Evolutionary conservation across 23 tunicate genomes (phyloP), one percentile per base, ranked within the genome.

Genomic region (Clavelina lepadiformis): DNA sequence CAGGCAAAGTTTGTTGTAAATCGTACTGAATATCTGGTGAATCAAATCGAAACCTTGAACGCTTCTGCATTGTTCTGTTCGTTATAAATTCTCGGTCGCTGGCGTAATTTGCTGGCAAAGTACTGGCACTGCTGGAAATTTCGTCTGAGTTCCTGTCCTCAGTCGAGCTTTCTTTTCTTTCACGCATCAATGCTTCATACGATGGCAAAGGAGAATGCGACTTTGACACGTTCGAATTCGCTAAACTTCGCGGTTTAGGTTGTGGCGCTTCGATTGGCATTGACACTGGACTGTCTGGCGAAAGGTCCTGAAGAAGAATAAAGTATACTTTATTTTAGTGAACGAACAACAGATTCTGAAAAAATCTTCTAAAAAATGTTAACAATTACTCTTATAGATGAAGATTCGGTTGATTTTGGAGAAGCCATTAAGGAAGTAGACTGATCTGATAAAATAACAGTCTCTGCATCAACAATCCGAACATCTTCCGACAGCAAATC

Each of bases 401-500:
- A 41, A 15, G 59, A 15, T 6, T 36, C 8, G 19, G 35, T 25
- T 58, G 65, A 58, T 25, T 13, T 26, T 24, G 65, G 29, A 4
- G 65, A 58, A 3, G 8, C 35, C 3, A 58, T 58, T 58, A 36
- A 56, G 23, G 49, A 34, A 35, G 21, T 58, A 8, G 65, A 38
- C 4, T 27, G 41, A 5, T 60, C 78, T 31, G 38, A 57, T 7
- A 23, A 32, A 58, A 41, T 35, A 7, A 37, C 52, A 5, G 64
- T 52, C 37, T 71, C 79, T 38, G 59, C 68, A 47, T 73, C 79
- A 2, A 60, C 68, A 15, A 57, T 54, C 25, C 58, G 31, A 33
- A 73, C 79, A 59, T 73, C 79, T 35, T 73, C 79, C 51, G 68
- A 59, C n/a, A 71, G 35, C 45, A 73, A 52, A 29, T 73, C 68